phyloP scores from a whole-genome alignment of 2,113 vertebrate genomes.

The Trematomus loennbergii region DNA sequence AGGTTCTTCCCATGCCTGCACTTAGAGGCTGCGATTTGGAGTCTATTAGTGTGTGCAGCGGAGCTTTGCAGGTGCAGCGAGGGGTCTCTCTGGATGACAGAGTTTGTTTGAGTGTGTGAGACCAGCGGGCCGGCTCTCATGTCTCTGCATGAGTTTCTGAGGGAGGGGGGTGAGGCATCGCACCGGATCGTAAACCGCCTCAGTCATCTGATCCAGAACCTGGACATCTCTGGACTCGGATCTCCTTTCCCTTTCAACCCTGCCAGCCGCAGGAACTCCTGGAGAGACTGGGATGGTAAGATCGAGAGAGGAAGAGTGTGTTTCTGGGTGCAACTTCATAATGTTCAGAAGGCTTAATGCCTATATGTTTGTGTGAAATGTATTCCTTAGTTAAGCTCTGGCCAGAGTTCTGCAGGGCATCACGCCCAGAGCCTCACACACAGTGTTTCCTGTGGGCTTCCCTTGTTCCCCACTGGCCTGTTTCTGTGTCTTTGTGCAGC shows the following conservation, averaged over 20 bases:
- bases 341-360: neutral
- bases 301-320: neutral
- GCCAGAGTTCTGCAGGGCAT: conserved; percentile 56
- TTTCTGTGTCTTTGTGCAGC: conserved; percentile 44
- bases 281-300: conserved; percentile 82
- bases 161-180: conserved; percentile 81
- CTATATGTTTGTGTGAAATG: conserved; percentile 5
- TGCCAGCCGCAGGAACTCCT: conserved; percentile 77
- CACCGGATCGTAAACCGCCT: conserved; percentile 79
- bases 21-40: conserved; percentile 24
- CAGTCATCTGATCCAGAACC: conserved; percentile 81
- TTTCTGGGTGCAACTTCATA: neutral
- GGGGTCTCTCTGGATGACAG: conserved; percentile 50
- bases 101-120: conserved; percentile 49
- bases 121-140: conserved; percentile 64
- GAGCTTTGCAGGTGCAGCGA: conserved; percentile 52
- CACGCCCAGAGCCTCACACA: conserved; percentile 62
- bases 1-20: conserved; percentile 35
- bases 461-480: conserved; percentile 41
- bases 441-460: conserved; percentile 69
- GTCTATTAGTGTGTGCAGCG: conserved; percentile 47
- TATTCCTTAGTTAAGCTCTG: conserved; percentile 25
- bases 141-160: conserved; percentile 84
- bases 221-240: conserved; percentile 80
- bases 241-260: conserved; percentile 74